Evolutionary conservation across 2,113 vertebrate species (phyloP).

Genomic region (Cyanoramphus novaezelandiae): DNA sequence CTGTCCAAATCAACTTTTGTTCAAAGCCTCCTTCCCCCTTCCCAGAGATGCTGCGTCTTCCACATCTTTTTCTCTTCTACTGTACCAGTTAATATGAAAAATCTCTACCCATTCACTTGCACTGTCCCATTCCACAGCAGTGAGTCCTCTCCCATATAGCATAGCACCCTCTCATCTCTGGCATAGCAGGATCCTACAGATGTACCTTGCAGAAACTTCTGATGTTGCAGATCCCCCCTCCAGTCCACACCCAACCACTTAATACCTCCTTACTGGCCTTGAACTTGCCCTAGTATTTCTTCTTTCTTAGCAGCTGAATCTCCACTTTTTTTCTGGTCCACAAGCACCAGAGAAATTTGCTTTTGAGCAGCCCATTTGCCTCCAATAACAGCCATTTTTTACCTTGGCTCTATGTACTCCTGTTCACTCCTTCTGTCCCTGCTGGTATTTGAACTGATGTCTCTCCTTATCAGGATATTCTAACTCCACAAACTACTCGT

Average conservation of each 20-base stretch:
- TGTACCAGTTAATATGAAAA: neutral
- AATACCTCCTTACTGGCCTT: neutral
- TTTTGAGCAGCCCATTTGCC: neutral
- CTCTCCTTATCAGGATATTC: neutral
- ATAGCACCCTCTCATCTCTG: neutral
- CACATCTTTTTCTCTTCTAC: neutral
- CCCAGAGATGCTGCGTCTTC: neutral
- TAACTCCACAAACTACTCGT: neutral
- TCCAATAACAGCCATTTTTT: neutral
- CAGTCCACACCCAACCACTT: neutral
- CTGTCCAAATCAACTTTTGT: neutral
- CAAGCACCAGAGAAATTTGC: neutral
- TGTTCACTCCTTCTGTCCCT: neutral
- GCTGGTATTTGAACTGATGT: neutral
- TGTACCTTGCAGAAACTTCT: neutral
- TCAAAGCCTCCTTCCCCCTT: neutral
- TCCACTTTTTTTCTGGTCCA: neutral
- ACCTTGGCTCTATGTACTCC: neutral
- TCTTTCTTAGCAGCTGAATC: neutral
- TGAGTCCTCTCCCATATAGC: rapidly evolving
- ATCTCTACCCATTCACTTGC: neutral
- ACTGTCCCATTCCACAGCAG: neutral
- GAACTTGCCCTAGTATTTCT: neutral
- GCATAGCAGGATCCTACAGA: neutral
- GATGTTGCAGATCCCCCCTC: neutral